Base-by-base conservation (phyloP, 2,888 invertebrate species). In the Noctua janthina region DNA sequence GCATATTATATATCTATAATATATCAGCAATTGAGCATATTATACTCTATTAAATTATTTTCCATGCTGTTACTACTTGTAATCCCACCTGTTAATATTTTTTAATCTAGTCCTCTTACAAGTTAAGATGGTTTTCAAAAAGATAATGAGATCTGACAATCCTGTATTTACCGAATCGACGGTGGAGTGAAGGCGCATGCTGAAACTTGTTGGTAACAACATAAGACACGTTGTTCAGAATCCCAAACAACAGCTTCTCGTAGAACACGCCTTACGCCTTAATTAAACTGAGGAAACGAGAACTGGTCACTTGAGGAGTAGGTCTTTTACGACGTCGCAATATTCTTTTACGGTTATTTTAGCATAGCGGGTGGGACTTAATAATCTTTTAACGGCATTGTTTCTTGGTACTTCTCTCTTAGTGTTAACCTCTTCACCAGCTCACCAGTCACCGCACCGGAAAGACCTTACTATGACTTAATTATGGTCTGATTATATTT, bases 1-100 rank as follows among this genome's bases (percentile, higher is more conserved):
- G 56, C 85, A 73, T 59, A 73, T 66, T 23, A 51, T 39, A 13
- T 82, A 67, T 82, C 46, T 64, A 43, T 13, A 54, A 1, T 20
- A 54, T 72, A 46, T 46, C 2, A 13, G 46, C 46, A 13, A 46
- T 13, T 54, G 29, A 46, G 39, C 23, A 6, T 11, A n/a, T 5
- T 74, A 8, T 74, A 66, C 62, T 46, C 46, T 46, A 3, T 17
- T 46, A 10, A 39, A 20, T 66, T 66, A 11, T 43, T 43, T 43
- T 67, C 43, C 23, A 23, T 43, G 11, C 13, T 67, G 23, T 17
- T 20, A 43, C 5, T 23, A 23, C 23, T 39, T 67, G 2, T 13
- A 43, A 11, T 67, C 43, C 67, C 13, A 23, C 23, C 23, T 4
- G 67, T 43, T 67, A n/a, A 43, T n/a, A 7, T 35, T 67, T 43